A percentile compares a stretch with the other conserved stretches of the same genome.
Conservation (phyloP, 2,888 invertebrate genomes). For the Mantis religiosa region DNA sequence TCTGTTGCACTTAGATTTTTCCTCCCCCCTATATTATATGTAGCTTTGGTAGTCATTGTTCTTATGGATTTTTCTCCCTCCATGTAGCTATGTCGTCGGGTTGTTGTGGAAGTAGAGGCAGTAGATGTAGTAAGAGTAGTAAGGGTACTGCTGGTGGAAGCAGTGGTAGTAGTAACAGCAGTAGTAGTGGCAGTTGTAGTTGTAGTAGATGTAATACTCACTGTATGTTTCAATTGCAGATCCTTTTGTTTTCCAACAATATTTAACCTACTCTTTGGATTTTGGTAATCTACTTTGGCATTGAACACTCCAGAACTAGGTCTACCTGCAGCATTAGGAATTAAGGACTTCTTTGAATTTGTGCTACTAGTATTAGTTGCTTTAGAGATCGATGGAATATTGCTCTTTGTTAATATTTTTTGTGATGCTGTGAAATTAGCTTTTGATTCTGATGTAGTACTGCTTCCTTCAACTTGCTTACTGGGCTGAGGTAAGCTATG, state of each 20-base stretch:
- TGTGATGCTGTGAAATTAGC: background rate
- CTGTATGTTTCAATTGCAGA: background rate
- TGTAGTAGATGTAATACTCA: background rate
- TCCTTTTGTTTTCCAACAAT: background rate
- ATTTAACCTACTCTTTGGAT: background rate
- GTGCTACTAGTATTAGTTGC: background rate
- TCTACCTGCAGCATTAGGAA: background rate
- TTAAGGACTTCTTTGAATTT: background rate
- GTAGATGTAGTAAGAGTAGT: background rate
- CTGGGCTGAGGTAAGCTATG: background rate
- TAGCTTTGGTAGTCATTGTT: background rate
- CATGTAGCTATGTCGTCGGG: conserved; percentile 14
- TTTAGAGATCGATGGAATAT: background rate
- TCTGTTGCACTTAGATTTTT: background rate
- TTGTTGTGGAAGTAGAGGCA: background rate
- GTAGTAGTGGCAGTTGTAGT: background rate
- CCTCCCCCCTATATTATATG: background rate
- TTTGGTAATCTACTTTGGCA: background rate
- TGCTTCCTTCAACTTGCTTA: background rate
- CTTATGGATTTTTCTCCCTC: conserved; percentile 6
- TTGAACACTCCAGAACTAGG: conserved; percentile 6
- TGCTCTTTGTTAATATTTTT: background rate
- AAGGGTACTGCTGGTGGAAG: background rate
- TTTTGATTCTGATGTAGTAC: background rate
- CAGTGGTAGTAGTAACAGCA: background rate